Percentiles rank a stretch among this genome's conserved stretches.
These are phyloP conservation scores for Drosophila kikkawai DNA, from an alignment of 1,140 invertebrate species.

Conservation along the genomic window DNA sequence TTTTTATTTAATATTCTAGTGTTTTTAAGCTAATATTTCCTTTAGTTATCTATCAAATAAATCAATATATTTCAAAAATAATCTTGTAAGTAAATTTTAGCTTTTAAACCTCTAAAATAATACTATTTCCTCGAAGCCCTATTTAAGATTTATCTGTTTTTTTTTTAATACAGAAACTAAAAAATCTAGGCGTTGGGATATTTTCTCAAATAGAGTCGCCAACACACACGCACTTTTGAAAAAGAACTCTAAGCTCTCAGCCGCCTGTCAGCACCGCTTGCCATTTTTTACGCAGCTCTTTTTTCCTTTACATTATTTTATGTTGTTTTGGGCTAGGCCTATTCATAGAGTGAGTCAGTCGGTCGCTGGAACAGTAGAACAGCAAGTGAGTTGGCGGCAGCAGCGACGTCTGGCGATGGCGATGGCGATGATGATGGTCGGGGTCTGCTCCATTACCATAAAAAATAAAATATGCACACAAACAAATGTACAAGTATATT, in stretches of 20 bases:
- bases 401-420: constrained; percentile 9
- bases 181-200: not conserved
- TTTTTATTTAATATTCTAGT: too few species aligned
- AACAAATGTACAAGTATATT: constrained; percentile 30
- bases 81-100: too few species aligned
- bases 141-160: not conserved
- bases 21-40: not conserved
- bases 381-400: constrained; percentile 23
- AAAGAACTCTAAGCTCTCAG: constrained; percentile 14
- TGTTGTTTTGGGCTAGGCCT: constrained; percentile 57
- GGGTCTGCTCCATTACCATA: constrained; percentile 61
- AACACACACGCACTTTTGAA: constrained; percentile 16
- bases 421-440: constrained; percentile 23
- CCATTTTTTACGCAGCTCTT: constrained; percentile 41
- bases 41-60: not conserved
- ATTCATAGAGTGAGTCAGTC: constrained; percentile 61
- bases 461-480: constrained; percentile 36
- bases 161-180: not conserved
- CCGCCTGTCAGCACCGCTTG: constrained; percentile 52
- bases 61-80: not conserved
- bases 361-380: constrained; percentile 44
- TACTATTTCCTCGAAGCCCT: not conserved
- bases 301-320: constrained; percentile 35
- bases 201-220: constrained; percentile 33
- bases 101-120: too few species aligned